phyloP scores from a whole-genome alignment of 1,140 invertebrate genomes.

The Dendroctonus valens region DNA sequence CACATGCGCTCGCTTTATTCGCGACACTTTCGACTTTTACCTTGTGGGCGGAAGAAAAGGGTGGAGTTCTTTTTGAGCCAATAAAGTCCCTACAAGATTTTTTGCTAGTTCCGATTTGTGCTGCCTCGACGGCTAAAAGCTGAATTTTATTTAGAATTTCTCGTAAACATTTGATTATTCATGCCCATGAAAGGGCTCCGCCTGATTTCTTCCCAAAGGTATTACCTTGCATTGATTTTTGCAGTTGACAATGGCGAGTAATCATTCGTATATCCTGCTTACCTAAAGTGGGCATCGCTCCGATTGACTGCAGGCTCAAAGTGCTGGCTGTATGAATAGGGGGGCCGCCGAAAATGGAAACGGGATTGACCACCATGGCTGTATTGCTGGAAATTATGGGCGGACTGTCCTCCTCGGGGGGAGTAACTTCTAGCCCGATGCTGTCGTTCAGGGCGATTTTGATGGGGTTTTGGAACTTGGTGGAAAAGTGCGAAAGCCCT shows the following conservation, averaged over 20 bases:
- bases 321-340: constrained; percentile 40
- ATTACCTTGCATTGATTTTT: too few species aligned
- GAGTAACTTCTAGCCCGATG: constrained; percentile 75
- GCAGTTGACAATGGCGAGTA: not conserved
- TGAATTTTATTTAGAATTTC: too few species aligned
- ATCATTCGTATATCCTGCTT: not conserved
- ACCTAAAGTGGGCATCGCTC: constrained; percentile 39
- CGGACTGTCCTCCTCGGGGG: constrained; percentile 69
- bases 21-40: not conserved
- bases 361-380: constrained; percentile 58
- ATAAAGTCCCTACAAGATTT: too few species aligned
- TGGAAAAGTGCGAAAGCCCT: constrained; percentile 72
- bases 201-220: too few species aligned
- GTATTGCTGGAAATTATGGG: constrained; percentile 56
- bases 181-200: too few species aligned
- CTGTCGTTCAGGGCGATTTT: constrained; percentile 83
- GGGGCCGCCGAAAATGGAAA: constrained; percentile 42
- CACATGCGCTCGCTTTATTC: not conserved
- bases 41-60: too few species aligned
- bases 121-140: too few species aligned
- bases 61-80: too few species aligned
- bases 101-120: too few species aligned
- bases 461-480: constrained; percentile 67
- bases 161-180: too few species aligned
- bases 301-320: constrained; percentile 50